A percentile compares a stretch with the other conserved stretches of the same genome.
Evolutionary conservation across 2,797 vertebrate species (phyloP).

Genomic region (Danio albolineatus): DNA sequence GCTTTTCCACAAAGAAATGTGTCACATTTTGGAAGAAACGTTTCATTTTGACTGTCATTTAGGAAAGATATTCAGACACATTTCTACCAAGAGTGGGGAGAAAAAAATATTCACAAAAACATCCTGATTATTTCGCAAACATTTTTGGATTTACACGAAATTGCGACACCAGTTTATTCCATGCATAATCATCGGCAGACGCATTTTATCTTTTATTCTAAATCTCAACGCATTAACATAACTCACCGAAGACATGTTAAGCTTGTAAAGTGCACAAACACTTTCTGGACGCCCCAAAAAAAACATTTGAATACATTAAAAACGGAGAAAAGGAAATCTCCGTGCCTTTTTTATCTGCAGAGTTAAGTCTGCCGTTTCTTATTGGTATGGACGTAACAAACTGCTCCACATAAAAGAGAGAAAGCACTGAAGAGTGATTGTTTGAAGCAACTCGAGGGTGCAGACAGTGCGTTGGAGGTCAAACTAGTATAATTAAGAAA

Average conservation of each 20-base stretch:
- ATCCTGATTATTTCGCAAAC: not conserved
- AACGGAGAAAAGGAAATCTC: not conserved
- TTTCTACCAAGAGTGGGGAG: not conserved
- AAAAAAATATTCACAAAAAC: not conserved
- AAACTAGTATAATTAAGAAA: slow-evolving; percentile 56
- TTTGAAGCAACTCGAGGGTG: slow-evolving; percentile 39
- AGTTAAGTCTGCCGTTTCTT: slow-evolving; percentile 1
- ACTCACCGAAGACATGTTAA: not conserved
- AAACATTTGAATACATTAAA: not conserved
- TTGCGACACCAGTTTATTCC: not conserved
- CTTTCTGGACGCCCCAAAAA: not conserved
- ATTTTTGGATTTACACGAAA: not conserved
- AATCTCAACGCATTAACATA: not conserved
- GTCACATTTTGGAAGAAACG: not conserved
- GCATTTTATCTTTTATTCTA: not conserved
- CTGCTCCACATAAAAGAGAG: slow-evolving; percentile 1
- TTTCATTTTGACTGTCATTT: slow-evolving; percentile 6
- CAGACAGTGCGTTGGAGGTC: slow-evolving; percentile 27
- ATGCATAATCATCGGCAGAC: not conserved
- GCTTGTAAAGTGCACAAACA: not conserved
- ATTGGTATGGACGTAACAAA: slow-evolving; percentile 30
- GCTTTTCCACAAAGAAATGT: not conserved
- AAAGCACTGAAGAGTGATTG: slow-evolving; percentile 26
- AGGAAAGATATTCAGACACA: not conserved
- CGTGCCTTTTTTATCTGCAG: slow-evolving; percentile 1